phyloP scores from a whole-genome alignment of 2,113 vertebrate genomes.

The Ammodramus savannarum region DNA sequence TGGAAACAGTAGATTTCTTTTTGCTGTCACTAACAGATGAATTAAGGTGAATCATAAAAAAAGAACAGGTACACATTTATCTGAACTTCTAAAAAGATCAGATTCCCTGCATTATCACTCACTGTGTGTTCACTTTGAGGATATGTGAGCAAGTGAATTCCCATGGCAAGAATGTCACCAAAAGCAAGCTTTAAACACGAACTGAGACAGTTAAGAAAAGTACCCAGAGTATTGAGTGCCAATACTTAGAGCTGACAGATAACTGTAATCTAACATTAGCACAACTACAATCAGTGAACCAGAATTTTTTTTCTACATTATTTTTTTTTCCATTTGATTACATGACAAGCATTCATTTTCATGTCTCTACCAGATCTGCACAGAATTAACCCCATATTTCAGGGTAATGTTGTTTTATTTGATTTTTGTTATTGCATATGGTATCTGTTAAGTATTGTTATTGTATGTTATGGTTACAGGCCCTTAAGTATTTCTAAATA shows the following conservation, averaged over 20 bases:
- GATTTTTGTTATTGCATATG: background rate
- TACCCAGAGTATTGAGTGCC: background rate
- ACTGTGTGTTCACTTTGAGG: background rate
- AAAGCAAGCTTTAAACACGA: background rate
- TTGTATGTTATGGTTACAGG: background rate
- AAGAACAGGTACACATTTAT: background rate
- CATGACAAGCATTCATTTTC: slow-evolving; percentile 17
- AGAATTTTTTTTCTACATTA: background rate
- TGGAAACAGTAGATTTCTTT: background rate
- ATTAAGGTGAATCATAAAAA: background rate
- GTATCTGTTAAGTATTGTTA: background rate
- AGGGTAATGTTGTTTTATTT: background rate
- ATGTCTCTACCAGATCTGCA: background rate
- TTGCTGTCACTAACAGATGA: background rate
- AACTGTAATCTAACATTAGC: slow-evolving; percentile 2
- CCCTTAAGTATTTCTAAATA: background rate
- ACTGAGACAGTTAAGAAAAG: background rate
- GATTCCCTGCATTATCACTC: background rate
- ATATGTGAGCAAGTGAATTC: background rate
- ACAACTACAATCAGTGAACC: background rate
- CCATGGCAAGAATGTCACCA: background rate
- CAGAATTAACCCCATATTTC: background rate
- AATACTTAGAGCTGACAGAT: background rate
- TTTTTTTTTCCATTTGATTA: slow-evolving; percentile 16
- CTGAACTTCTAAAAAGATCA: slow-evolving; percentile 18